Evolutionary conservation across 2,113 vertebrate genomes (phyloP).

Genomic region (Rhynchomys soricoides): DNA sequence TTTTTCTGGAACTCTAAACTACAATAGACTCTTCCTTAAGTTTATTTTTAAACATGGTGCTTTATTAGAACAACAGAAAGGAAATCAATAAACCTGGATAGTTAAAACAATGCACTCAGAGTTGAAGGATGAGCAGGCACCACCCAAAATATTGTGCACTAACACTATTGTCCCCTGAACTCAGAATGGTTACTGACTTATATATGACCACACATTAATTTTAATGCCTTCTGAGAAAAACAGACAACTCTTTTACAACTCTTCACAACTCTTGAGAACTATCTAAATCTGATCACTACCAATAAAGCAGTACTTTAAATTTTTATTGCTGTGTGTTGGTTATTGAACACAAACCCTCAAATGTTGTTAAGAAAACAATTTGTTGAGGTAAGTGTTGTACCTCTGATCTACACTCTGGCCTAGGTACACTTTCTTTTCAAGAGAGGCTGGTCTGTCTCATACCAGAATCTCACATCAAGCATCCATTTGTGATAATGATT

Average conservation of each 20-base stretch:
- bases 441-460: background rate
- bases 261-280: background rate
- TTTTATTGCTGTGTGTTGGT: no score
- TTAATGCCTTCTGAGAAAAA: background rate
- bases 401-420: background rate
- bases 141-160: fast-evolving
- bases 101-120: background rate
- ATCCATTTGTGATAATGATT: fast-evolving
- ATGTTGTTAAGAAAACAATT: no score
- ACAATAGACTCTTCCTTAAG: background rate
- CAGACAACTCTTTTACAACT: no score
- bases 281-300: no score
- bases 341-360: background rate
- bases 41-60: background rate
- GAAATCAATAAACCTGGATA: background rate
- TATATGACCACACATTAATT: background rate
- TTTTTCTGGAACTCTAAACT: background rate
- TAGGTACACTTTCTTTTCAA: background rate
- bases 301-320: background rate
- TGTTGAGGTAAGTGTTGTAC: background rate
- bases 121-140: background rate
- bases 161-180: background rate
- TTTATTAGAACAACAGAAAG: background rate
- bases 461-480: background rate
- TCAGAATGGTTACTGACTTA: background rate